A percentile compares a stretch with the other conserved stretches of the same genome.
phyloP scores from a whole-genome alignment of 1,140 invertebrate genomes.

The Battus philenor region DNA sequence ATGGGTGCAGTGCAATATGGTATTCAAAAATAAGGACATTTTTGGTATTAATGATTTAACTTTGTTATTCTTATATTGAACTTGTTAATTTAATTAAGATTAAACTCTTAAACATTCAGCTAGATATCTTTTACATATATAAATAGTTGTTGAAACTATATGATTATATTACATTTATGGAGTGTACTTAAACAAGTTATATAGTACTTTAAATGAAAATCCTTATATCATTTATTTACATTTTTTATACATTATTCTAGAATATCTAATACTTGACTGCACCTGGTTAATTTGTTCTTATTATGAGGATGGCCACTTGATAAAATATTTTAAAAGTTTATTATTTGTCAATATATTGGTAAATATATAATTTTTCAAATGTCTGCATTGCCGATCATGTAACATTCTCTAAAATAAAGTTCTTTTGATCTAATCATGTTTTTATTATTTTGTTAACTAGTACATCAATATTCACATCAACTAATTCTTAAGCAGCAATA shows the following conservation, averaged over 20 bases:
- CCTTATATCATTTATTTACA: no score
- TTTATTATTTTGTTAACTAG: no score
- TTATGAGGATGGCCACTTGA: constrained; percentile 54
- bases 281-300: constrained; percentile 57
- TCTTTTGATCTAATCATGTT: constrained; percentile 67
- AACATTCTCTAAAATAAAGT: constrained; percentile 75
- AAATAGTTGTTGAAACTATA: no score
- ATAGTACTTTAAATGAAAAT: no score
- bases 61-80: constrained; percentile 25
- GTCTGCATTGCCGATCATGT: constrained; percentile 74
- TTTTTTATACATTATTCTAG: no score
- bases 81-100: no score
- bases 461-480: no score
- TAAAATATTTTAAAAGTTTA: constrained; percentile 65
- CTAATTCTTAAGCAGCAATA: constrained; percentile 4
- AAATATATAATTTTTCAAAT: constrained; percentile 70
- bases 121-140: constrained; percentile 20
- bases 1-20: constrained; percentile 61
- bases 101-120: constrained; percentile 47
- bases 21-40: constrained; percentile 29
- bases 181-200: constrained; percentile 49
- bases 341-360: constrained; percentile 70
- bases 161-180: no score
- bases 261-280: constrained; percentile 51
- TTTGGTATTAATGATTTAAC: constrained; percentile 26